Base-by-base conservation (phyloP, 1,140 invertebrate genomes). In the Ceratina australensis region DNA sequence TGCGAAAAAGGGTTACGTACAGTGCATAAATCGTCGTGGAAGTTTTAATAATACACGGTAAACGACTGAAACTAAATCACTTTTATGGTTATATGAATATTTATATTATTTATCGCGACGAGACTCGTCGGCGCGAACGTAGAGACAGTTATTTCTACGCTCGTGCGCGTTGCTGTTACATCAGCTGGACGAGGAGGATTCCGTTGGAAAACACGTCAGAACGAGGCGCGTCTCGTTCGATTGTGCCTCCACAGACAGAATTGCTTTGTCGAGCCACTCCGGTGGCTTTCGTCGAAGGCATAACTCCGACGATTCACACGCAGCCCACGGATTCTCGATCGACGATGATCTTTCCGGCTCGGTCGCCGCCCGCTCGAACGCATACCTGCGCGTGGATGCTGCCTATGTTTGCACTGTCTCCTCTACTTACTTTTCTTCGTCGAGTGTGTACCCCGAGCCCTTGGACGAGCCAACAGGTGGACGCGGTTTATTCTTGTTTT, bases 251-350 rank as follows among this genome's bases (percentile, higher is more conserved):
- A 72, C 81, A 56, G 74, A 66, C 49, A 81, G 78, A 83, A 84
- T 83, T 76, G 78, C 68, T 83, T 83, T 80, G 81, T 80, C 78
- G 67, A 72, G 78, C 33, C 72, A 61, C 59, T 42, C 47, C 56
- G 68, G 52, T 84, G 77, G 79, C 72, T 64, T 66, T 80, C 74
- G 69, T 78, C 74, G 80, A 83, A 84, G 83, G 83, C 81, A 85
- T 85, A 83, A 83, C 61, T 85, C 69, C 79, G 63, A 82, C 85
- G 84, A 87, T 88, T 89, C 87, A 89, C 87, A 89, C 87, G 86
- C 86, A 79, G 80, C 87, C 84, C 83, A 86, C 87, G 83, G 80
- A 82, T 79, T 74, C 78, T 67, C 71, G 66, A 79, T 74, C 78
- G 54, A 82, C 57, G 80, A 82, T 84, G 73, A 84, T 85, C 77